These are phyloP conservation scores for Bos indicus DNA, from an alignment of 2,113 vertebrate genomes.

Conservation along the genomic window DNA sequence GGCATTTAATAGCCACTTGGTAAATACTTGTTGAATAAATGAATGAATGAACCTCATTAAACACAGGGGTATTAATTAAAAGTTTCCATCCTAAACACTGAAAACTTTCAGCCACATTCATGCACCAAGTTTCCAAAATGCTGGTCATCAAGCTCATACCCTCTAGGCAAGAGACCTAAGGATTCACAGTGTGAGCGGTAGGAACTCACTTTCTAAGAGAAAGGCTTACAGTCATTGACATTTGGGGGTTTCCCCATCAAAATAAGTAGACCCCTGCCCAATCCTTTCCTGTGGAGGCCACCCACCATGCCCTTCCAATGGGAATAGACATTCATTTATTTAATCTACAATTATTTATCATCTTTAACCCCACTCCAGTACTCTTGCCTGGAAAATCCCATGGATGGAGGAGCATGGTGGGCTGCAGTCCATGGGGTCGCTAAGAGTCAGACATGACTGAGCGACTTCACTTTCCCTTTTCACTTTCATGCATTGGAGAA, in stretches of 20 bases:
- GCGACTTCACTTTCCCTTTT: too few species aligned
- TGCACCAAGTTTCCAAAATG: background rate
- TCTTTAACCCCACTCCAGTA: background rate
- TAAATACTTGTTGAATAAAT: background rate
- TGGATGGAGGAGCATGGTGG: too few species aligned
- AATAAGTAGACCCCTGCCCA: background rate
- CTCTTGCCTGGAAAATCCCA: too few species aligned
- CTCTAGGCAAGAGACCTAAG: background rate
- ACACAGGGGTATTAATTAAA: conserved; percentile 3
- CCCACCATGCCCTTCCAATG: background rate
- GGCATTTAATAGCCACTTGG: background rate
- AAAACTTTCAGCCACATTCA: background rate
- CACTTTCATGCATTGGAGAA: too few species aligned
- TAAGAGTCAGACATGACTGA: too few species aligned
- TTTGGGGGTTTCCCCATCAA: background rate
- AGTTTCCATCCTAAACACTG: background rate
- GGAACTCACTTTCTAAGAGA: background rate
- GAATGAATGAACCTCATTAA: background rate
- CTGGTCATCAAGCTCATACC: background rate
- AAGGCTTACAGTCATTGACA: background rate
- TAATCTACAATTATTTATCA: background rate
- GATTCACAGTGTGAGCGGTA: background rate
- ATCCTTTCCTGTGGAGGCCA: background rate
- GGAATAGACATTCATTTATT: background rate
- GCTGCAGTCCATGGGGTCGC: too few species aligned